phyloP scores from a whole-genome alignment of 2,113 vertebrate genomes.

The Natator depressus region DNA sequence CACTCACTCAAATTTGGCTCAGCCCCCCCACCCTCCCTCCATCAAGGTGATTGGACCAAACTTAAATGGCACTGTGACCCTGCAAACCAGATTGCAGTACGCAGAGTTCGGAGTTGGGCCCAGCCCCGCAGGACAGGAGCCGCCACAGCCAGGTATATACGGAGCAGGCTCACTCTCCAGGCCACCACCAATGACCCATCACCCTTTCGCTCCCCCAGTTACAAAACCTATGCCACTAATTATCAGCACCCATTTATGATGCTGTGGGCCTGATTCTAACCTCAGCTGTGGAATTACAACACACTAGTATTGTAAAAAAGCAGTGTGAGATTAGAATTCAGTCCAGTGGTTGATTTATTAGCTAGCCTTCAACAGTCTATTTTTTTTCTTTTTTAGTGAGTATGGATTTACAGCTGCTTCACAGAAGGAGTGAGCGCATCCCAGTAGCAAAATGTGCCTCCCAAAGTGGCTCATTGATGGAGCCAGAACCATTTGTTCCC shows the following conservation, averaged over 20 bases:
- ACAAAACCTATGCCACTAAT: not conserved
- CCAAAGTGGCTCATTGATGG: not conserved
- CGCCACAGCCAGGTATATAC: not conserved
- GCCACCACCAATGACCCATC: not conserved
- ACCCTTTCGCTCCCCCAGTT: not conserved
- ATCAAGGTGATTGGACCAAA: not conserved
- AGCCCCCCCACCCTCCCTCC: too few relatives aligned
- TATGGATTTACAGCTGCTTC: not conserved
- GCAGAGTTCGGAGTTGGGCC: not conserved
- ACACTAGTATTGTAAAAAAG: not conserved
- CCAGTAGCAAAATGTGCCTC: not conserved
- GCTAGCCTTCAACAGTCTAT: not conserved
- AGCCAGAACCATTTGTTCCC: not conserved
- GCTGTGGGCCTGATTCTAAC: not conserved
- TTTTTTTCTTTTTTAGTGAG: not conserved
- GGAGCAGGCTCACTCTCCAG: not conserved
- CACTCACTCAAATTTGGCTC: not conserved
- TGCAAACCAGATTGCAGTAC: not conserved
- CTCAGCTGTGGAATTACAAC: not conserved
- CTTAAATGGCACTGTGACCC: not conserved
- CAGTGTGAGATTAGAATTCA: not conserved
- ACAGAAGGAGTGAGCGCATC: not conserved
- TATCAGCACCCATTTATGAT: not conserved
- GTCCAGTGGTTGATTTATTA: not conserved
- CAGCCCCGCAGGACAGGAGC: not conserved